Percentiles rank a stretch among this genome's conserved stretches.
phyloP scores from a whole-genome alignment of 2,888 invertebrate species.

The Pheosia tremula region DNA sequence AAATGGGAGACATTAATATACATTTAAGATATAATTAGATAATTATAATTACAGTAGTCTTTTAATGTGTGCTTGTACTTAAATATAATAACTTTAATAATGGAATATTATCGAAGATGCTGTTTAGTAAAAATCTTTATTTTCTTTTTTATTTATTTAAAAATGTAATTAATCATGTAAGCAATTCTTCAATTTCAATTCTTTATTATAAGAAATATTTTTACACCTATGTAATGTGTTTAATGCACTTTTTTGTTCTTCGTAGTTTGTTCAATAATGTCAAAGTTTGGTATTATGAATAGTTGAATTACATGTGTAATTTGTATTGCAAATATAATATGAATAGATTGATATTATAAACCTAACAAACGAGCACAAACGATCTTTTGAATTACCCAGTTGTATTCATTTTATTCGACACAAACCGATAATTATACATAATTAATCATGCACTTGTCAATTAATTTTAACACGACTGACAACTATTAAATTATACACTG shows the following conservation, averaged over 20 bases:
- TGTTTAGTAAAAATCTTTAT: no score
- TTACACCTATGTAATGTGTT: no score
- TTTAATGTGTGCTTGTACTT: no score
- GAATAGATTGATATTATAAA: background rate
- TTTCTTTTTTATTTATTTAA: no score
- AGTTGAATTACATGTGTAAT: background rate
- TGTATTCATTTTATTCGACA: background rate
- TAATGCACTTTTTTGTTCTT: no score
- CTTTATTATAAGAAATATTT: no score
- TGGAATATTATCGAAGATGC: no score
- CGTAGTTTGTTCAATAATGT: no score
- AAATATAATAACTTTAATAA: no score
- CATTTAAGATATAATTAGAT: slow-evolving; percentile 9
- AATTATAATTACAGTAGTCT: slow-evolving; percentile 19
- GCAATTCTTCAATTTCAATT: no score
- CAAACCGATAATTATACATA: background rate
- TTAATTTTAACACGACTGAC: background rate
- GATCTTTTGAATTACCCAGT: background rate
- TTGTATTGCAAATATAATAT: background rate
- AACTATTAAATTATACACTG: background rate
- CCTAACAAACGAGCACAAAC: background rate
- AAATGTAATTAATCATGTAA: no score
- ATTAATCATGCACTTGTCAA: background rate
- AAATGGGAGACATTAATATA: slow-evolving; percentile 1
- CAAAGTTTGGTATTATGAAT: background rate